Percentiles rank a stretch among this genome's conserved stretches.
phyloP scores from a whole-genome alignment of 2,888 invertebrate species.

The Chloroclysta siterata region DNA sequence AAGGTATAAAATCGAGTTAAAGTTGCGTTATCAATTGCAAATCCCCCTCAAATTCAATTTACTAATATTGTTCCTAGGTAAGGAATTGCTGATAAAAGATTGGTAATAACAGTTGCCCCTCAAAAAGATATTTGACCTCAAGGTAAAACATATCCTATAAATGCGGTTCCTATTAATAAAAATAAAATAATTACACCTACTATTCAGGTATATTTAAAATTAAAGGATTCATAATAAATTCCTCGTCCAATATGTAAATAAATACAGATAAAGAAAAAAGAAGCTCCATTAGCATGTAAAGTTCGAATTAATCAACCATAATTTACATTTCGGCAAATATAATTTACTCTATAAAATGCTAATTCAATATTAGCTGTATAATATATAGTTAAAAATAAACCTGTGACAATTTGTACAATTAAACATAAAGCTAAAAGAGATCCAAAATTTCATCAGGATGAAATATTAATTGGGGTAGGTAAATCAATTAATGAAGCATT shows the following conservation, averaged over 20 bases:
- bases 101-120: constrained; percentile 92
- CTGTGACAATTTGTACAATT: constrained; percentile 88
- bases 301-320: constrained; percentile 88
- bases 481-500: constrained; percentile 85
- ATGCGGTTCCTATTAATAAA: constrained; percentile 88
- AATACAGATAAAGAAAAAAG: constrained; percentile 89
- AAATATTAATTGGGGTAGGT: constrained; percentile 86
- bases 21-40: constrained; percentile 89
- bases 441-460: constrained; percentile 88
- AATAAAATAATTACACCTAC: constrained; percentile 88
- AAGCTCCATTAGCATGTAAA: constrained; percentile 89
- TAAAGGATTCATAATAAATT: constrained; percentile 78
- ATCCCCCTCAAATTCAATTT: constrained; percentile 91
- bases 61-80: constrained; percentile 87
- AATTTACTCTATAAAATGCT: constrained; percentile 88
- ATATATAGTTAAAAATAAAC: constrained; percentile 89
- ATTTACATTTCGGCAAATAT: constrained; percentile 89
- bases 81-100: constrained; percentile 89
- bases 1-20: constrained; percentile 91
- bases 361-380: constrained; percentile 86
- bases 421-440: constrained; percentile 87
- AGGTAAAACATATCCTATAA: constrained; percentile 91
- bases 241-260: constrained; percentile 89
- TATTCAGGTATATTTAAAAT: constrained; percentile 86
- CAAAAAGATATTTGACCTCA: constrained; percentile 94